Evolutionary conservation across 2,113 vertebrate species (phyloP), one percentile per base, ranked within the genome.

Genomic region (Struthidea cinerea): DNA sequence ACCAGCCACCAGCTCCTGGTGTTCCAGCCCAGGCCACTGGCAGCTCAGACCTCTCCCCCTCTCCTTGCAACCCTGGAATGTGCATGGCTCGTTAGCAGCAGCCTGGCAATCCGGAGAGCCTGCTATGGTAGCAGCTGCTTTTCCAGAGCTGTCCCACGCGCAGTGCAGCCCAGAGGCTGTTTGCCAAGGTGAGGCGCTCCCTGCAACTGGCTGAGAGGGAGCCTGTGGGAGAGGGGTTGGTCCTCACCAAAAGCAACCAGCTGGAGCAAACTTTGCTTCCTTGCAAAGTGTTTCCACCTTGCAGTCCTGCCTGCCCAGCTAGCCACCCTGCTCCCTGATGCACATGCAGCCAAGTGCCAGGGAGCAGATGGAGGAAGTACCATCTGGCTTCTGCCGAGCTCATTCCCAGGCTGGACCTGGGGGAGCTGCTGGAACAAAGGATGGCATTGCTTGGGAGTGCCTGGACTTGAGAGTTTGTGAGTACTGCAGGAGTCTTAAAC

Each of bases 51-150:
- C 65, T 89, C 22, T 81, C 22, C 44, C 35, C 3, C 26, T 71
- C n/a, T 64, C 52, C 53, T 37, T 80, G 67, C 39, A 56, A 3
- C 87, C 33, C 90, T 91, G 88, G 87, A 63, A 67, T 35, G 53
- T 56, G 60, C 47, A 44, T 44, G 87, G 82, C 92, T 96, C 7
- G 42, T 91, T 95, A 94, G 92, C 94, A 94, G 92, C 93, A 93
- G 79, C 75, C 89, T 94, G 90, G 84, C 87, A 93, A 50, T 87
- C 16, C 4, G 10, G 59, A 79, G 50, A 88, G 85, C 78, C 75
- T 6, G 27, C 75, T 63, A 73, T 50, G 82, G 84, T 23, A 88
- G 95, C 89, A 96, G 87, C 90, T 91, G 94, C 82, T 95, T 90
- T 85, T 90, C 46, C 75, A 70, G 78, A 77, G 82, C 82, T 65